Conservation (phyloP, 2,888 invertebrate species). For the Lysandra coridon region DNA sequence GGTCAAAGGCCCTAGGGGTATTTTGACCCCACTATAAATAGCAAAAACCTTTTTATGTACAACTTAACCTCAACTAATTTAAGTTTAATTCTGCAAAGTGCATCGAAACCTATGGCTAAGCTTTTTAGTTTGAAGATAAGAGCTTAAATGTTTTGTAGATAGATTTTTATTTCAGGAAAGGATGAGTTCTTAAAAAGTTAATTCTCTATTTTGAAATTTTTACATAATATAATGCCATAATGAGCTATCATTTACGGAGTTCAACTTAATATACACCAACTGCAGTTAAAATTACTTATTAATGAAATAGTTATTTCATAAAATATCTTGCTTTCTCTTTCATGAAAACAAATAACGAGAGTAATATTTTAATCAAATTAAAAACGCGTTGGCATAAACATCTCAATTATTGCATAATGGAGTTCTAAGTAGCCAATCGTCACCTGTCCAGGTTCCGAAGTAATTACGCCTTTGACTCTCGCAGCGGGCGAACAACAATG, state of each 20-base stretch:
- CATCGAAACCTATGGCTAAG: background rate
- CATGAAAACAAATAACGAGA: background rate
- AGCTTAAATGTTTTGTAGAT: too few relatives aligned
- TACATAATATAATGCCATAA: too few relatives aligned
- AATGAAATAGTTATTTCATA: too few relatives aligned
- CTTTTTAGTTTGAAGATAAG: too few relatives aligned
- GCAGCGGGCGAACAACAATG: background rate
- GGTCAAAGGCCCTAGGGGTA: background rate
- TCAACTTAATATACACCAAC: too few relatives aligned
- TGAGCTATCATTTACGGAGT: too few relatives aligned
- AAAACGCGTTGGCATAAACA: background rate
- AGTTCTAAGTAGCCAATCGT: background rate
- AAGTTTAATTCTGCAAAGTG: background rate
- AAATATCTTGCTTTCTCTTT: background rate
- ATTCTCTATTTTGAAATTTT: too few relatives aligned
- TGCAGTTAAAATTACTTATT: too few relatives aligned
- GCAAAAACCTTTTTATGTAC: background rate
- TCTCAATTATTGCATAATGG: background rate
- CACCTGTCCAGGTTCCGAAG: background rate
- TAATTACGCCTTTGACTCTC: background rate
- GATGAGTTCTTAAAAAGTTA: too few relatives aligned
- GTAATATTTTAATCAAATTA: background rate
- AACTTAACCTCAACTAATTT: background rate
- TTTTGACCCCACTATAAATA: background rate
- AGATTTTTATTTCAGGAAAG: too few relatives aligned